Conservation (phyloP, 1,140 invertebrate genomes). For the Drosophila ambigua region DNA sequence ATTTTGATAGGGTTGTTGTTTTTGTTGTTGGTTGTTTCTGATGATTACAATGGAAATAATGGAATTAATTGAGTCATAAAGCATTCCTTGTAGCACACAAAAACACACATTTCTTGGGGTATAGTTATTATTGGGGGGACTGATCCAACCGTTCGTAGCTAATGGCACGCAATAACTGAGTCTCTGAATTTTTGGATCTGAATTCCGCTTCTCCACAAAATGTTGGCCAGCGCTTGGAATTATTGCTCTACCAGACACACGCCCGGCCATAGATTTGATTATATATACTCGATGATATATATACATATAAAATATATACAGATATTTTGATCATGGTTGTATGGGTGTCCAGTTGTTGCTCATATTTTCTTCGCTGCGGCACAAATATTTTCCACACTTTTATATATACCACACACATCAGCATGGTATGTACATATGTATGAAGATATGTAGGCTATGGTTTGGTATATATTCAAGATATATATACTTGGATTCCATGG, state of each 20-base stretch:
- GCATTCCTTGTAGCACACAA: conserved; percentile 19
- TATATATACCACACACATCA: conserved; percentile 14
- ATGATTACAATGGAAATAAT: conserved; percentile 20
- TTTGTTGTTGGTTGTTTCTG: conserved; percentile 46
- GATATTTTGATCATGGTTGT: conserved; percentile 22
- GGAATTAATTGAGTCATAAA: conserved; percentile 31
- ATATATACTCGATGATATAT: conserved; percentile 23
- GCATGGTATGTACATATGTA: neutral
- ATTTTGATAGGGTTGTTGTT: conserved; percentile 60
- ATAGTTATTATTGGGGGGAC: conserved; percentile 6
- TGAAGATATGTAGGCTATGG: conserved; percentile 31
- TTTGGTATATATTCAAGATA: conserved; percentile 18
- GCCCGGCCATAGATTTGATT: conserved; percentile 29
- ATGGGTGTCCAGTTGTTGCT: conserved; percentile 72
- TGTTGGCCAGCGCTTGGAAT: conserved; percentile 67
- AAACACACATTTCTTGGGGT: conserved; percentile 31
- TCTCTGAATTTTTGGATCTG: conserved; percentile 56
- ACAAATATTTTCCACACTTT: conserved; percentile 49
- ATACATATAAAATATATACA: conserved; percentile 14
- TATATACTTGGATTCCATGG: conserved; percentile 57
- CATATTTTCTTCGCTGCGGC: conserved; percentile 62
- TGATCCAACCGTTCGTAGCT: conserved; percentile 74
- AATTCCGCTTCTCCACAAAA: conserved; percentile 73
- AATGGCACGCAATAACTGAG: conserved; percentile 78
- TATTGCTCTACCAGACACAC: conserved; percentile 51